Conservation (phyloP, 2,797 vertebrate genomes). For the Mormyrus proboscirostris region DNA sequence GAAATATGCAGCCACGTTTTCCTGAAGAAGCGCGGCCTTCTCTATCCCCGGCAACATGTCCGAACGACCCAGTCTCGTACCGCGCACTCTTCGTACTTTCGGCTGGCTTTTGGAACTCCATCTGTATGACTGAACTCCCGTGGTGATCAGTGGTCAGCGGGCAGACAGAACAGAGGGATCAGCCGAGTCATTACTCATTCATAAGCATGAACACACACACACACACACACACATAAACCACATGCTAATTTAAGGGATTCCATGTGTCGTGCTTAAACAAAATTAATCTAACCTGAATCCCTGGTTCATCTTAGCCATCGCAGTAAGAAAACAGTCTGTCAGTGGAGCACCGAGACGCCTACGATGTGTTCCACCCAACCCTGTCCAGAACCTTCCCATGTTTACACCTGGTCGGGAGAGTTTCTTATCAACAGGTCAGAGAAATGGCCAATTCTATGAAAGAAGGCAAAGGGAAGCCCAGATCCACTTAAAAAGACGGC, state of each 20-base stretch:
- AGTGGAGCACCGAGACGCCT: neutral
- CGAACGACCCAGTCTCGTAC: neutral
- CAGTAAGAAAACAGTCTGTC: neutral
- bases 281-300: neutral
- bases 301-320: neutral
- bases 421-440: neutral
- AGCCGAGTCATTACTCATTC: neutral
- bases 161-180: neutral
- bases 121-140: neutral
- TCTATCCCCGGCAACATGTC: neutral
- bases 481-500: neutral
- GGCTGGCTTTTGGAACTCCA: neutral
- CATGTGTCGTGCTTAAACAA: neutral
- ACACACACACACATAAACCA: neutral
- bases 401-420: neutral
- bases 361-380: neutral
- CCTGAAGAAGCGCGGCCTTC: neutral
- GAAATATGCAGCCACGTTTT: neutral
- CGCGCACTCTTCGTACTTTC: neutral
- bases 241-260: neutral
- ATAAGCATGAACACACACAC: neutral
- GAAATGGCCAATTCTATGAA: neutral
- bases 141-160: neutral
- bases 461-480: neutral
- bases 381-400: neutral